Evolutionary conservation across 2,888 invertebrate species (phyloP).

Genomic region (Diaphora mendica): DNA sequence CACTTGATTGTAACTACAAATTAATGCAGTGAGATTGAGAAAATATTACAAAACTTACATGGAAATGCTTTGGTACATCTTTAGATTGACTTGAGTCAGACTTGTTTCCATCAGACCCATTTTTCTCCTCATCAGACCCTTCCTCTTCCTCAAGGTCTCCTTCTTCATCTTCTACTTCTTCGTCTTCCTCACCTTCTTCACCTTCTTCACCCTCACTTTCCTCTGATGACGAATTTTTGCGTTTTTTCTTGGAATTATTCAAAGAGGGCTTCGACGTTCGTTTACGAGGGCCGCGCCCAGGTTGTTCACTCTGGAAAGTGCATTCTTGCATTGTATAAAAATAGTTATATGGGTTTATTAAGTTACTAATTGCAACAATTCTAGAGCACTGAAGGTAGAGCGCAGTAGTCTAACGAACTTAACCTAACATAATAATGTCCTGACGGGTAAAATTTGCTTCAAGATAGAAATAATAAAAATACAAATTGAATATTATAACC

Average conservation of each 20-base stretch:
- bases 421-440: constrained; percentile 36
- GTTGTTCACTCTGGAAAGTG: constrained; percentile 69
- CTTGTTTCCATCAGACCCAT: constrained; percentile 84
- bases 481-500: neutral
- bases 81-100: constrained; percentile 85
- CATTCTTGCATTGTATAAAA: neutral
- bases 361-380: neutral
- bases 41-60: constrained; percentile 64
- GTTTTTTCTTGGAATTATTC: constrained; percentile 82
- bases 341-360: neutral
- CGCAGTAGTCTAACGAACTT: constrained; percentile 10
- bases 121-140: constrained; percentile 84
- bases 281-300: constrained; percentile 73
- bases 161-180: constrained; percentile 80
- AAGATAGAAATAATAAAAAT: neutral
- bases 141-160: constrained; percentile 82
- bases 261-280: constrained; percentile 68
- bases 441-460: neutral
- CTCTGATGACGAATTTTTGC: constrained; percentile 79
- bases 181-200: constrained; percentile 76
- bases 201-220: constrained; percentile 79
- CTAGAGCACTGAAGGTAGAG: neutral
- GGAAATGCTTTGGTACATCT: constrained; percentile 86
- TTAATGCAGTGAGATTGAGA: too few species aligned
- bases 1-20: neutral